A percentile compares a stretch with the other conserved stretches of the same genome.
Conservation (phyloP, 2,113 vertebrate genomes). For the Myiopsitta monachus region DNA sequence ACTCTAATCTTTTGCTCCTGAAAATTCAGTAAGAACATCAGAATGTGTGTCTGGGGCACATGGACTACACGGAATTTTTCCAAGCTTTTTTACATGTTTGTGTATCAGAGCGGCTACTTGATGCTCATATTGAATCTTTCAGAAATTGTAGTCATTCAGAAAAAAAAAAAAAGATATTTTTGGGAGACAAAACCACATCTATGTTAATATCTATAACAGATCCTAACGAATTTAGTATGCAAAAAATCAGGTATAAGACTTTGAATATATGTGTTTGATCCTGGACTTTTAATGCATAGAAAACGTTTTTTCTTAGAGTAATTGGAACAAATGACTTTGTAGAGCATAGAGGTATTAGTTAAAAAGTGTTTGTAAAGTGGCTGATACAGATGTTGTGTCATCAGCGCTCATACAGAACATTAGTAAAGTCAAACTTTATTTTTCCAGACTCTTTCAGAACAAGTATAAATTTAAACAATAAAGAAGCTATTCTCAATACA, state of each 20-base stretch:
- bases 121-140: background rate
- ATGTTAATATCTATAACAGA: background rate
- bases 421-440: background rate
- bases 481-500: background rate
- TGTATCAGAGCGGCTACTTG: background rate
- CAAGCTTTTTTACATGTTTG: background rate
- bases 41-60: background rate
- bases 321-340: background rate
- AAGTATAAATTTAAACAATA: background rate
- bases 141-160: background rate
- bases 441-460: background rate
- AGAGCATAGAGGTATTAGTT: accelerated
- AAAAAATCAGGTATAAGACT: background rate
- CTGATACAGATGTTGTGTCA: background rate
- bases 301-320: background rate
- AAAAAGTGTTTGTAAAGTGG: background rate
- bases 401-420: background rate
- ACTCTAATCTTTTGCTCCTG: background rate
- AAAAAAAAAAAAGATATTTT: background rate
- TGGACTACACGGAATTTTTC: background rate
- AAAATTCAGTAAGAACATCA: background rate
- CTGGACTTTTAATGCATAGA: background rate
- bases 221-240: background rate
- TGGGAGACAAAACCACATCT: background rate
- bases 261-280: background rate